These are phyloP conservation scores for Stichopus horrens DNA, from an alignment of 53 echinoderm and acorn worm genomes.

Conservation along the genomic window DNA sequence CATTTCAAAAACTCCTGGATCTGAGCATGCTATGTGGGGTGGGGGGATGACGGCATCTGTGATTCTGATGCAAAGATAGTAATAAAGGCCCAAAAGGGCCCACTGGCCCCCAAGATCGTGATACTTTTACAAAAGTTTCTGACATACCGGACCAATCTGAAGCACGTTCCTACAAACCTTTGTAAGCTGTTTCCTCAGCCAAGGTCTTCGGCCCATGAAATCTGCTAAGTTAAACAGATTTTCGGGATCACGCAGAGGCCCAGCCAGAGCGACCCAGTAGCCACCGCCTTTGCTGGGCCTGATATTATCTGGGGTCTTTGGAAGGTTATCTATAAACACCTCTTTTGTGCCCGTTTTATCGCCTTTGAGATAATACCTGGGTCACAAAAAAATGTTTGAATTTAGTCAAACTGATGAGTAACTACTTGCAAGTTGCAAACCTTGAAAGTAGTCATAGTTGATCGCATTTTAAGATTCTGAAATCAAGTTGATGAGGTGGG, in stretches of 20 bases:
- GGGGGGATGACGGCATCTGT: background rate
- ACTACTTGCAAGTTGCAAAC: no score
- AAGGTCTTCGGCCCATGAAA: slow-evolving; percentile 62
- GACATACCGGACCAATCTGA: background rate
- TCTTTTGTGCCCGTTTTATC: slow-evolving; percentile 59
- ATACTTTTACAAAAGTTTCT: background rate
- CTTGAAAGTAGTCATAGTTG: no score
- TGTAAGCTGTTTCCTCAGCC: slow-evolving; percentile 65
- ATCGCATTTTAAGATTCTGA: no score
- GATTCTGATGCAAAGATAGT: background rate
- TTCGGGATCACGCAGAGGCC: slow-evolving; percentile 50
- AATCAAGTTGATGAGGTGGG: no score
- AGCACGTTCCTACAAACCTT: slow-evolving; percentile 60
- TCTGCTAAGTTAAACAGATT: slow-evolving; percentile 56
- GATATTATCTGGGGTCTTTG: slow-evolving; percentile 89
- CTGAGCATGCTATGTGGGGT: background rate
- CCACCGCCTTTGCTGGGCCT: slow-evolving; percentile 78
- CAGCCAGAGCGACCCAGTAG: slow-evolving; percentile 83
- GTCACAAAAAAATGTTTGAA: background rate
- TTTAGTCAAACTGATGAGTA: no score
- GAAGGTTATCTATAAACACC: slow-evolving; percentile 78
- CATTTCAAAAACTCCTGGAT: no score
- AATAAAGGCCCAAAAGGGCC: no score
- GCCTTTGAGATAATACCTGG: slow-evolving; percentile 78
- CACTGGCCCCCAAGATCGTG: background rate